Percentiles rank a stretch among this genome's conserved stretches.
phyloP scores from a whole-genome alignment of 1,140 invertebrate species.

The Hypothenemus hampei region DNA sequence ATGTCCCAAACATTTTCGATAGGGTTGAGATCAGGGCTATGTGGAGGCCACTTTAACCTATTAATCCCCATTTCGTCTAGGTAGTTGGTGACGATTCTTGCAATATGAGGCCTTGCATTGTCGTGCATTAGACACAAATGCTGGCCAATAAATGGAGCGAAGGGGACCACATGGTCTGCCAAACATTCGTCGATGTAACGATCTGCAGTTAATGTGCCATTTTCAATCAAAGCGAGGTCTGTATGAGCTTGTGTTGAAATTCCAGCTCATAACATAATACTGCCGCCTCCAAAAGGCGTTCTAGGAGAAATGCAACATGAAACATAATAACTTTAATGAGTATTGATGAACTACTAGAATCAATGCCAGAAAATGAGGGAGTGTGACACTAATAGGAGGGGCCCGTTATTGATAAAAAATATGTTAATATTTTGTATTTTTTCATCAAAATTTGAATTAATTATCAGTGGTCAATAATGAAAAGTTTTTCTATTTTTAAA shows the following conservation, averaged over 20 bases:
- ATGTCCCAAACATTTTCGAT: neutral
- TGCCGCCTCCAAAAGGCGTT: no score
- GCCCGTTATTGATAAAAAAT: no score
- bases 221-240: neutral
- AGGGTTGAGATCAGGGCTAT: neutral
- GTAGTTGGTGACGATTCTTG: neutral
- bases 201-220: neutral
- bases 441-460: no score
- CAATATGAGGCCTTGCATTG: neutral
- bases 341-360: no score
- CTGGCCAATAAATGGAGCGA: neutral
- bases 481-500: no score
- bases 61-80: neutral
- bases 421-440: no score
- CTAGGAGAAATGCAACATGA: no score
- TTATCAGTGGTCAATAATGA: no score
- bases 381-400: no score
- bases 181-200: neutral
- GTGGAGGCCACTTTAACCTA: neutral
- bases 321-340: no score
- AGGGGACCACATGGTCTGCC: neutral
- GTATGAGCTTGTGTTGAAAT: neutral
- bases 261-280: no score
- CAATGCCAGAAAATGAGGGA: no score
- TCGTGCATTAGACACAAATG: neutral